Percentiles rank a stretch among this genome's conserved stretches.
Evolutionary conservation across 2,888 invertebrate genomes (phyloP).

Genomic region (Hypolimnas misippus): DNA sequence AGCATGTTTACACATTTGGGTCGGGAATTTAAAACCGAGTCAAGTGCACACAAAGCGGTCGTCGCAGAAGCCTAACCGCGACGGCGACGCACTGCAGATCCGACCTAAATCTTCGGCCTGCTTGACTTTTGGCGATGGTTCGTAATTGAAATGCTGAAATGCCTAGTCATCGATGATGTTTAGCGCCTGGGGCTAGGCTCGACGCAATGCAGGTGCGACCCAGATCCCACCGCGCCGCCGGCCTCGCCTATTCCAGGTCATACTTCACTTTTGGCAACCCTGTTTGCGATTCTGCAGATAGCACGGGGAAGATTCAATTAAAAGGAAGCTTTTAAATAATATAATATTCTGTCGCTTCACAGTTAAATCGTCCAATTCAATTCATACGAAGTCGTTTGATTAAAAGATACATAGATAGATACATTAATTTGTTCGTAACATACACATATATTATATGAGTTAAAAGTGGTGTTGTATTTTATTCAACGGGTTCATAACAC

Average conservation of each 20-base stretch:
- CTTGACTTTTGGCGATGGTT: constrained; percentile 1
- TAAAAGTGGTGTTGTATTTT: too few relatives aligned
- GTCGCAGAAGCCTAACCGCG: constrained; percentile 17
- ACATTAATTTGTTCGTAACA: not conserved
- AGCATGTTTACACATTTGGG: constrained; percentile 18
- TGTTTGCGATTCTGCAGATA: constrained; percentile 10
- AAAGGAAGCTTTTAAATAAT: not conserved
- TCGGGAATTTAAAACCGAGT: constrained; percentile 15
- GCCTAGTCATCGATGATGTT: constrained; percentile 1
- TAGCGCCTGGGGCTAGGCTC: not conserved
- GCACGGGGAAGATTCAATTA: not conserved
- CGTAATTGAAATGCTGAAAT: constrained; percentile 1
- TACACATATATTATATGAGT: too few relatives aligned
- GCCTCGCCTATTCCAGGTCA: constrained; percentile 9
- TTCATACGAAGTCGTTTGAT: not conserved
- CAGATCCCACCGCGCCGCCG: constrained; percentile 51
- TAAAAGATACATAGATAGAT: not conserved
- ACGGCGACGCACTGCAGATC: constrained; percentile 24
- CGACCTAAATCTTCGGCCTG: constrained; percentile 17
- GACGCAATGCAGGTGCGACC: constrained; percentile 78
- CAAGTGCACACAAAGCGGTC: constrained; percentile 15
- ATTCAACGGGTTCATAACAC: too few relatives aligned
- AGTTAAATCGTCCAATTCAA: not conserved
- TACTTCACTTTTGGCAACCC: constrained; percentile 13
- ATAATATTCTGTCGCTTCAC: not conserved